A percentile compares a stretch with the other conserved stretches of the same genome.
phyloP scores from a whole-genome alignment of 2,888 invertebrate genomes.

The Drosophila mercatorum region DNA sequence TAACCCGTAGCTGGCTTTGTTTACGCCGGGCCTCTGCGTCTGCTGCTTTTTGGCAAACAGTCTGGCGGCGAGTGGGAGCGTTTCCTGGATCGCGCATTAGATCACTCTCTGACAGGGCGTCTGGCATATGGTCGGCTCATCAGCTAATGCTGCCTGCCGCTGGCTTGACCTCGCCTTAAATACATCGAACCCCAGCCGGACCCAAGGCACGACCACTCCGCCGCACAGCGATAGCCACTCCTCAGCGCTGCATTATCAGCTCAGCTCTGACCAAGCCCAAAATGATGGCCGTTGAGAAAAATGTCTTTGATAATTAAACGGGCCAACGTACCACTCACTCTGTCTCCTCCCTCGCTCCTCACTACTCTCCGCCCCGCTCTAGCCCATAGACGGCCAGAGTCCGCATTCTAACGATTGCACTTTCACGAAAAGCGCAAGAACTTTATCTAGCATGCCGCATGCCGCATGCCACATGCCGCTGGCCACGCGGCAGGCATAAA shows the following conservation, averaged over 20 bases:
- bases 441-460: slow-evolving; percentile 71
- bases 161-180: slow-evolving; percentile 73
- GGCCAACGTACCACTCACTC: slow-evolving; percentile 44
- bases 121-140: slow-evolving; percentile 13
- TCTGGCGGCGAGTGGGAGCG: slow-evolving; percentile 39
- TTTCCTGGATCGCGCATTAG: slow-evolving; percentile 79
- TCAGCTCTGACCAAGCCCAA: slow-evolving; percentile 60
- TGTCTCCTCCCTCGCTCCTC: slow-evolving; percentile 7
- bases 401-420: slow-evolving; percentile 78
- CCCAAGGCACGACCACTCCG: slow-evolving; percentile 20
- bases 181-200: slow-evolving; percentile 35
- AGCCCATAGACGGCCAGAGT: slow-evolving; percentile 14
- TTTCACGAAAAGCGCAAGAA: slow-evolving; percentile 76
- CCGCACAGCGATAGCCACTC: slow-evolving; percentile 49
- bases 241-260: slow-evolving; percentile 44
- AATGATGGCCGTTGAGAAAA: slow-evolving; percentile 58
- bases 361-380: slow-evolving; percentile 2
- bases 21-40: slow-evolving; percentile 12
- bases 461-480: slow-evolving; percentile 43
- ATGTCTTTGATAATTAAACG: slow-evolving; percentile 80
- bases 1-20: slow-evolving; percentile 40
- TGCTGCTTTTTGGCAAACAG: slow-evolving; percentile 62
- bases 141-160: slow-evolving; percentile 25
- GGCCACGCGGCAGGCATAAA: slow-evolving; percentile 62
- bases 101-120: slow-evolving; percentile 59